These are phyloP conservation scores for Venustoraphidia nigricollis DNA, from an alignment of 2,888 invertebrate genomes.

Conservation along the genomic window DNA sequence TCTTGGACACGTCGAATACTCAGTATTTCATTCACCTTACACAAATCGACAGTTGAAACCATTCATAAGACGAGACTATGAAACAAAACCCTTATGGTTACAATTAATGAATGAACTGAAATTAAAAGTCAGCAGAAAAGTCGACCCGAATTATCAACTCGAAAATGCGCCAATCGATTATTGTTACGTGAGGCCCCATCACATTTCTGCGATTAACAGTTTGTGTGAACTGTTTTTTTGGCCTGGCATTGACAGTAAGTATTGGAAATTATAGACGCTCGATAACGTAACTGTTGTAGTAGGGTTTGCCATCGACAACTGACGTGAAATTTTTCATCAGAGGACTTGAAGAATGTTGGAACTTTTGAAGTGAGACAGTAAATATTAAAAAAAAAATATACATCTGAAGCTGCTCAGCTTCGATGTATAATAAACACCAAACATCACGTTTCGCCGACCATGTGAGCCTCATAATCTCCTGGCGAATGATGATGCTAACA, in stretches of 20 bases:
- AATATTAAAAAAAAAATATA: too few relatives aligned
- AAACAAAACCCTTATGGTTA: slow-evolving; percentile 54
- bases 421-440: too few relatives aligned
- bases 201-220: slow-evolving; percentile 75
- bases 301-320: too few relatives aligned
- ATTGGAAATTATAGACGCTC: background rate
- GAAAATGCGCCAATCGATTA: slow-evolving; percentile 54
- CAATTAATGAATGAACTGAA: slow-evolving; percentile 49
- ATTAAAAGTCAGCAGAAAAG: slow-evolving; percentile 32
- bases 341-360: too few relatives aligned
- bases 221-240: slow-evolving; percentile 75
- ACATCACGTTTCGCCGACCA: too few relatives aligned
- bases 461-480: too few relatives aligned
- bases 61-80: slow-evolving; percentile 60
- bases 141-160: slow-evolving; percentile 15
- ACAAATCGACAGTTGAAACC: slow-evolving; percentile 64
- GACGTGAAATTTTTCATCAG: too few relatives aligned
- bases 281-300: too few relatives aligned
- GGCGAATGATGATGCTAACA: too few relatives aligned
- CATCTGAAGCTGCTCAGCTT: too few relatives aligned
- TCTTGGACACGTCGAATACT: slow-evolving; percentile 33
- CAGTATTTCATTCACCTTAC: slow-evolving; percentile 50
- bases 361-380: too few relatives aligned
- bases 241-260: slow-evolving; percentile 83
- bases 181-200: slow-evolving; percentile 75